Evolutionary conservation across 2,113 vertebrate species (phyloP), one percentile per base, ranked within the genome.

Genomic region (Puma concolor): DNA sequence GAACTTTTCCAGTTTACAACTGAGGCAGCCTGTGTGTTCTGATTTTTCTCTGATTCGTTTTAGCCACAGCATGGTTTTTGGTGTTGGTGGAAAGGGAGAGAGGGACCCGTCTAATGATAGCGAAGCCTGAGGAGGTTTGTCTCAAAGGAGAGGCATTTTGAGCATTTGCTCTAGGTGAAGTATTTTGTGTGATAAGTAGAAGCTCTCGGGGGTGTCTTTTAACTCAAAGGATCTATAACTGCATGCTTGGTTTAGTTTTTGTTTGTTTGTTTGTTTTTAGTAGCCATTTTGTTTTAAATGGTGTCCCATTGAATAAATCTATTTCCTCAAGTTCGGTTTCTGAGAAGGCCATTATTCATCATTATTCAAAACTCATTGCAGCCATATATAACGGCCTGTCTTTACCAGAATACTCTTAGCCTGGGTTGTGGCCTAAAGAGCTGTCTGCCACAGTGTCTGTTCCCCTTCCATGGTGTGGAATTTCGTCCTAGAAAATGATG

Each of bases 241-340:
- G 23, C n/a, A 38, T 64, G 16, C 38, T 82, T 94, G 81, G 19
- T 50, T 93, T 25, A 67, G 44, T 27, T 74, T 36, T 44, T 14
- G 19, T 85, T 82, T 67, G 57, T n/a, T 41, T 41, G 41, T 41
- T 33, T 93, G 63, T 66, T 76, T 74, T 67, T 54, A 97, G 33
- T 38, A 31, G 4, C 12, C 19, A 33, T 81, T 98, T 96, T 38
- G 33, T 93, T 93, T 96, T 72, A 77, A 60, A 72, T 69, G 15
- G 14, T 92, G 41, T 86, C 31, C 41, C 23, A 29, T 2, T 11
- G 50, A 80, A 48, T 84, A 83, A 74, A 72, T 66, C 31, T 41
- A 23, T 86, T 69, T 80, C 27, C 31, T 91, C 4, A 52, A 23
- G 9, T 86, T 91, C 19, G 9, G 10, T 52, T 67, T 60, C 57